Percentiles rank a stretch among this genome's conserved stretches.
Conservation (phyloP, 30 jellyfish, hydroid and myxozoan genomes). For the Cassiopea xamachana region DNA sequence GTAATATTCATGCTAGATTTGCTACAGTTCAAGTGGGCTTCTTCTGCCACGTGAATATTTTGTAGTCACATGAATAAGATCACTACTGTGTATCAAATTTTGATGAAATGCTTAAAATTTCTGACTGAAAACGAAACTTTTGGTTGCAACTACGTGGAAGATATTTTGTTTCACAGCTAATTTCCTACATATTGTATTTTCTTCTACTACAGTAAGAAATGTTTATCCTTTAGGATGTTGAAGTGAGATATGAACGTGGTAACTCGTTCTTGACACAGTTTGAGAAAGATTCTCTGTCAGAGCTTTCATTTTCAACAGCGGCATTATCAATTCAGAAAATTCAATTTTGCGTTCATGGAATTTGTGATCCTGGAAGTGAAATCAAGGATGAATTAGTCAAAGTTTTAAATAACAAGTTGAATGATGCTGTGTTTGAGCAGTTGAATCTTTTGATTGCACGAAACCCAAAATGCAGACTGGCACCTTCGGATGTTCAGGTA, state of each 20-base stretch:
- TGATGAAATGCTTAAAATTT: too few relatives aligned
- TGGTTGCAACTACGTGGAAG: too few relatives aligned
- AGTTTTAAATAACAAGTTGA: conserved; percentile 67
- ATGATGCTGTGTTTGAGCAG: conserved; percentile 82
- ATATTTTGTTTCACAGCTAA: too few relatives aligned
- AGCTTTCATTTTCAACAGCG: conserved; percentile 60
- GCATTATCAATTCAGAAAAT: conserved; percentile 60
- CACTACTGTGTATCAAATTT: too few relatives aligned
- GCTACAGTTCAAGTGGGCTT: too few relatives aligned
- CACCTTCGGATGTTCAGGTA: conserved; percentile 95
- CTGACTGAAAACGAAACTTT: too few relatives aligned
- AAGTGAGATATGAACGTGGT: conserved; percentile 31
- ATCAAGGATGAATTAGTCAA: conserved; percentile 82
- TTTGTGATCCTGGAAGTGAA: conserved; percentile 90
- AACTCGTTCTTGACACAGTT: conserved; percentile 37
- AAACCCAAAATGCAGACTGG: conserved; percentile 88
- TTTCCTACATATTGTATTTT: too few relatives aligned
- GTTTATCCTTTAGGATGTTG: conserved; percentile 32
- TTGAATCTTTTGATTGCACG: conserved; percentile 84
- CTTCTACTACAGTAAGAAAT: too few relatives aligned
- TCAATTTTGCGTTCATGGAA: conserved; percentile 88
- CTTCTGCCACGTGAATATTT: too few relatives aligned
- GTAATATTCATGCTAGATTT: too few relatives aligned
- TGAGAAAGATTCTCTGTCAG: conserved; percentile 76
- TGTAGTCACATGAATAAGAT: too few relatives aligned